Conservation (phyloP, 92 coral and sea anemone genomes). For the Zoanthus gigantus region DNA sequence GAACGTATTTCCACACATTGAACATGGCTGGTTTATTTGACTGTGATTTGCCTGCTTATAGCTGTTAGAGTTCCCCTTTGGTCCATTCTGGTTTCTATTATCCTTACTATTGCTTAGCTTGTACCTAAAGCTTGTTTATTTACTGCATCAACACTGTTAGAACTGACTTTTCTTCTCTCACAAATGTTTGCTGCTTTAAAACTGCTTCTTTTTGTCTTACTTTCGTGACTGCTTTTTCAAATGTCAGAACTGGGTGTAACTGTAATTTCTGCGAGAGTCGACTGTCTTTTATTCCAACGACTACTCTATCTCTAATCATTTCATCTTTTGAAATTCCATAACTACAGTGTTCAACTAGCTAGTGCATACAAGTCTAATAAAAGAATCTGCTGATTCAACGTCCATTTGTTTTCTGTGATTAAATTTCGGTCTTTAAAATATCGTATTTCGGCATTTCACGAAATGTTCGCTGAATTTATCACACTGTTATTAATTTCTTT, state of each 20-base stretch:
- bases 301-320: constrained; percentile 12
- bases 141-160: background rate
- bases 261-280: constrained; percentile 10
- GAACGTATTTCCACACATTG: background rate
- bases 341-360: constrained; percentile 15
- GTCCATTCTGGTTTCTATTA: background rate
- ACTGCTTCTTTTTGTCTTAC: constrained; percentile 12
- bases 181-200: background rate
- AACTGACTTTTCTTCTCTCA: constrained; percentile 6
- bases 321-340: background rate
- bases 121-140: background rate
- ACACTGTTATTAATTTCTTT: background rate
- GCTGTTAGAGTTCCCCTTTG: background rate
- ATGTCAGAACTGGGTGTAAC: background rate
- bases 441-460: background rate
- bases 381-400: constrained; percentile 9
- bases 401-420: background rate
- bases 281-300: constrained; percentile 2
- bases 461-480: background rate
- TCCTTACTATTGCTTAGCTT: background rate
- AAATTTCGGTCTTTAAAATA: too few relatives aligned
- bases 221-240: background rate
- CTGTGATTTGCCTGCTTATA: background rate
- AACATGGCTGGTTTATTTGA: background rate
- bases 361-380: constrained; percentile 1